Evolutionary conservation across 2,888 invertebrate species (phyloP), one percentile per base, ranked within the genome.

Genomic region (Leptopilina myrica): DNA sequence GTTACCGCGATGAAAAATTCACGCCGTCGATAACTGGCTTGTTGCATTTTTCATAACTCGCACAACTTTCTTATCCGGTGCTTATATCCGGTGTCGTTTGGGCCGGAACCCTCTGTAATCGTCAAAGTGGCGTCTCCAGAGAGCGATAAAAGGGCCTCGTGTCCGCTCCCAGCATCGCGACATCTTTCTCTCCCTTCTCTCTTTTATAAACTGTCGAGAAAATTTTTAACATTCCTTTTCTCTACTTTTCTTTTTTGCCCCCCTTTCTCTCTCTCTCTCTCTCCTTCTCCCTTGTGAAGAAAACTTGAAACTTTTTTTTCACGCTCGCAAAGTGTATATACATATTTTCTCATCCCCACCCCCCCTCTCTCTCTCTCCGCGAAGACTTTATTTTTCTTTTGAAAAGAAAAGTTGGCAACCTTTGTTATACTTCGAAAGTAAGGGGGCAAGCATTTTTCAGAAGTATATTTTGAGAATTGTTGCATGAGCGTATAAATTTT

Each of bases 21-120:
- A 91, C 89, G 84, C 84, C 85, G 85, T 86, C 89, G 90, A 91
- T 91, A 91, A 91, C 90, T 89, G 87, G 88, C 85, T 83, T 87
- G 88, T 87, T 91, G 90, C 90, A 91, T 91, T 90, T 91, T 91
- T 91, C 91, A 91, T 90, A 88, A 87, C 86, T 84, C 86, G 84
- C 87, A 84, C 85, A 89, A 89, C 88, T 89, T 90, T 88, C 88
- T 90, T 89, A 89, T 89, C 89, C 88, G 86, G 83, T 86, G 86
- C 87, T 88, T 88, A 88, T 88, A 88, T 86, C 87, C 86, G 87
- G 85, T 86, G 87, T 88, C 87, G 87, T 87, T 89, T 84, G 85
- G 86, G 85, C 84, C 83, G 82, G 81, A 84, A 85, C 85, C 83
- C 80, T 82, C 85, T 76, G 82, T 78, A 80, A 77, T 82, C 81